Evolutionary conservation across 2,888 invertebrate species (phyloP).

Genomic region (Lysandra coridon): DNA sequence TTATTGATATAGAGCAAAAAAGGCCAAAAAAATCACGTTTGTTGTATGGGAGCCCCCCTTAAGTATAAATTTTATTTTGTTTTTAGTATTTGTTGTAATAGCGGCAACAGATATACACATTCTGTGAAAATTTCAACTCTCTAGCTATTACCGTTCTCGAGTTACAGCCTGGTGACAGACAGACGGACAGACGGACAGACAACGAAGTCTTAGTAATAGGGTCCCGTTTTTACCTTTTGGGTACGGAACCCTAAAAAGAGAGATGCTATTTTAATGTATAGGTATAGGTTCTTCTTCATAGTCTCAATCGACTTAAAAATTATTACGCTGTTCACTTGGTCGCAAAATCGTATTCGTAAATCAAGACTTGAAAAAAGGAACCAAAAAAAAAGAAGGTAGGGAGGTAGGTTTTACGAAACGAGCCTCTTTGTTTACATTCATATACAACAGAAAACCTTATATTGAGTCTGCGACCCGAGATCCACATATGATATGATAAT

Average conservation of each 20-base stretch:
- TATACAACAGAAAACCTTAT: constrained; percentile 21
- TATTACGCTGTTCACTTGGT: not conserved
- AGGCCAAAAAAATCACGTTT: too few relatives aligned
- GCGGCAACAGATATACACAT: too few relatives aligned
- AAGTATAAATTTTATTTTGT: too few relatives aligned
- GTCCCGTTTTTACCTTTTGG: too few relatives aligned
- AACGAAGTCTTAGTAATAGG: too few relatives aligned
- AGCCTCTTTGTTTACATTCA: not conserved
- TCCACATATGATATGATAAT: constrained; percentile 58
- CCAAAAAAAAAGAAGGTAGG: not conserved
- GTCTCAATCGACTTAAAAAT: not conserved
- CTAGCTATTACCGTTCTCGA: too few relatives aligned
- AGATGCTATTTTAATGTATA: not conserved
- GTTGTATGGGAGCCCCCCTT: too few relatives aligned
- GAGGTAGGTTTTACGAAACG: not conserved
- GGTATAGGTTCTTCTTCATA: not conserved
- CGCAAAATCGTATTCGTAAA: not conserved
- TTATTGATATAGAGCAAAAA: too few relatives aligned
- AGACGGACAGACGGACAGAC: too few relatives aligned
- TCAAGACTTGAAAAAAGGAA: not conserved
- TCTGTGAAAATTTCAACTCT: too few relatives aligned
- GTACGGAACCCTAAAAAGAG: not conserved
- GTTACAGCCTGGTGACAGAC: too few relatives aligned
- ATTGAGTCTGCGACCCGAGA: constrained; percentile 12
- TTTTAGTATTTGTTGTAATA: too few relatives aligned